Base-by-base conservation (phyloP, 2,797 vertebrate genomes). In the Gambelia wislizenii region DNA sequence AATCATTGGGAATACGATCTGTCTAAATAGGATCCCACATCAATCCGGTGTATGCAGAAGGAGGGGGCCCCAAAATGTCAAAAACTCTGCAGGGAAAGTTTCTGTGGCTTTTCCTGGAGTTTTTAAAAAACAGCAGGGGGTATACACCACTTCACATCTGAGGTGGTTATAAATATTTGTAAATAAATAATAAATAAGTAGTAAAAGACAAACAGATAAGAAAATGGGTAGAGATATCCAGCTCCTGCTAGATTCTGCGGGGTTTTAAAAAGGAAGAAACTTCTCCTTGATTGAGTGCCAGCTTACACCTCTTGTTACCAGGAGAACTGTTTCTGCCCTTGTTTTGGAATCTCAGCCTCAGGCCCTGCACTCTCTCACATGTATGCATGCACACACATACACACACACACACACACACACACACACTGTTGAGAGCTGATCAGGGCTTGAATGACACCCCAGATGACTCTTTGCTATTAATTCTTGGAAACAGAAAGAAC, bases 401-500 rank as follows among this genome's bases (percentile, higher is more conserved):
- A 92, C 6, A 0, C 96, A 96, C 93, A 91, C 92, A 77, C 93
- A 92, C 2, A 0, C 95, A 97, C 94, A 84, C 95, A 94, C 4
- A 0, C 96, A 97, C 97, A 97, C 97, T 96, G 97, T 96, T 49
- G 95, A 96, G 97, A 97, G 97, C 96, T 89, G 96, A 96, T 97
- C 97, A 96, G 96, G 94, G 95, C 95, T 97, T 97, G 97, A 97
- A 97, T 97, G 97, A 97, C 97, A 98, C 96, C 97, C 97, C 95
- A 97, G 97, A 97, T 97, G 97, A 97, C 96, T 97, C 96, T 95
- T 96, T 97, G 97, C 97, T 97, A 97, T 97, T 97, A 97, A 97
- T 97, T 98, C 97, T 96, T 96, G 93, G 61, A 95, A 96, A 97
- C 80, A 98, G 97, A 98, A 98, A 96, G 95, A 96, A 95, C 94